These are phyloP conservation scores for Crambe crambe DNA, from an alignment of 37 sponge, comb jelly and placozoan species.

Conservation along the genomic window DNA sequence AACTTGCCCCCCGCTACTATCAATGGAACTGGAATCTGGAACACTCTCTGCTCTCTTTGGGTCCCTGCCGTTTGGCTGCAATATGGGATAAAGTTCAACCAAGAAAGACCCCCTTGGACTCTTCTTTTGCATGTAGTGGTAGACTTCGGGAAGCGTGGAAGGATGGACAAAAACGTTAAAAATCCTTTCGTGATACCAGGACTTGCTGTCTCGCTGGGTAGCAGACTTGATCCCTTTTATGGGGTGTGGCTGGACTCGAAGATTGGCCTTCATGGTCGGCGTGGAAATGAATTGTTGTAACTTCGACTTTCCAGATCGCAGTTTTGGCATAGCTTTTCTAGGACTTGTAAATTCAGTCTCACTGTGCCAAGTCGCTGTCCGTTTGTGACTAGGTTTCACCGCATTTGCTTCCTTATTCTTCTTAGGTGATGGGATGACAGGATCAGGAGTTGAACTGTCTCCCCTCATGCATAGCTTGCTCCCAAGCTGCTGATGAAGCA, in stretches of 20 bases:
- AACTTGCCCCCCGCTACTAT: background rate
- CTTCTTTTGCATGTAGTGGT: background rate
- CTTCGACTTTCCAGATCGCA: background rate
- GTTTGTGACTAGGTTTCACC: constrained; percentile 7
- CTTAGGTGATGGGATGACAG: background rate
- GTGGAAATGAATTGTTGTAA: background rate
- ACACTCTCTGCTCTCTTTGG: background rate
- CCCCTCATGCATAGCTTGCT: background rate
- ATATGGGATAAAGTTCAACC: constrained; percentile 19
- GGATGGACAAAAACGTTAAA: constrained; percentile 74
- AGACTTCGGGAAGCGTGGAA: constrained; percentile 59
- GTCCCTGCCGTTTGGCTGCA: background rate
- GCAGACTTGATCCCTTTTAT: background rate
- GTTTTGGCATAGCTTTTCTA: background rate
- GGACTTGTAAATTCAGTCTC: background rate
- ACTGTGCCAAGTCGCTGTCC: constrained; percentile 16
- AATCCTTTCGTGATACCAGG: constrained; percentile 16
- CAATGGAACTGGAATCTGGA: background rate
- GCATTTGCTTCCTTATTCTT: background rate
- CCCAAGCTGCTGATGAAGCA: background rate
- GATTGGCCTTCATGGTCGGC: constrained; percentile 11
- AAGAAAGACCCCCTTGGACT: background rate
- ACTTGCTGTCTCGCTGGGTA: background rate
- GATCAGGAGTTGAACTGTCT: background rate
- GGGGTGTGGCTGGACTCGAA: constrained; percentile 64